These are phyloP conservation scores for Xanthorhoe spadicearia DNA, from an alignment of 2,888 invertebrate species.

Conservation along the genomic window DNA sequence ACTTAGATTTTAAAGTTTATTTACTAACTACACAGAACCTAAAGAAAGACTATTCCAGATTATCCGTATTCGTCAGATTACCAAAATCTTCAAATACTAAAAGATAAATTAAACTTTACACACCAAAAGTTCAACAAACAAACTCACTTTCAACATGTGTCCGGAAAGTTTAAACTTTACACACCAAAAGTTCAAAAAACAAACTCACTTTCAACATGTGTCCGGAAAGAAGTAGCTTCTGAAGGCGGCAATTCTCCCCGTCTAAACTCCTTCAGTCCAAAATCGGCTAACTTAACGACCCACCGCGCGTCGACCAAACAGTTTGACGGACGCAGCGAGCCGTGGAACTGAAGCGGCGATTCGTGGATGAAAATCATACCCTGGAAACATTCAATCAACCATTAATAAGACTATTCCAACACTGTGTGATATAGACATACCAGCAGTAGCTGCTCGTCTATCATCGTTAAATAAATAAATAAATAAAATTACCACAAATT, in stretches of 20 bases:
- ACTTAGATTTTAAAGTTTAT: no score
- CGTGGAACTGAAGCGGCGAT: slow-evolving; percentile 93
- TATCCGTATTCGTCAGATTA: no score
- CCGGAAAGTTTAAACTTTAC: slow-evolving; percentile 71
- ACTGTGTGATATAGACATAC: no score
- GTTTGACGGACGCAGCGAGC: slow-evolving; percentile 94
- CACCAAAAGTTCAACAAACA: not conserved
- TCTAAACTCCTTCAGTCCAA: slow-evolving; percentile 94
- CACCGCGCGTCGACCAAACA: slow-evolving; percentile 97
- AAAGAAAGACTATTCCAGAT: no score
- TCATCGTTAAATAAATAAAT: no score
- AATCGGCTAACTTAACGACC: slow-evolving; percentile 97
- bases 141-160: slow-evolving; percentile 88
- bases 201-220: slow-evolving; percentile 87
- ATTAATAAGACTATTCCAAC: no score
- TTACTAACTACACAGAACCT: no score
- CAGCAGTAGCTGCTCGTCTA: no score
- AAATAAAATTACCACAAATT: no score
- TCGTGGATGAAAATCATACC: slow-evolving; percentile 96
- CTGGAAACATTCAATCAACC: slow-evolving; percentile 70
- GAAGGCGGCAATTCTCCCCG: slow-evolving; percentile 88
- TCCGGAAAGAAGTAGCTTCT: slow-evolving; percentile 85
- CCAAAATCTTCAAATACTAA: no score
- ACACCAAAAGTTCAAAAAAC: no score
- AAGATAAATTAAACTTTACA: no score